Conservation (phyloP, 1,140 invertebrate species). For the Hycleus cichorii region DNA sequence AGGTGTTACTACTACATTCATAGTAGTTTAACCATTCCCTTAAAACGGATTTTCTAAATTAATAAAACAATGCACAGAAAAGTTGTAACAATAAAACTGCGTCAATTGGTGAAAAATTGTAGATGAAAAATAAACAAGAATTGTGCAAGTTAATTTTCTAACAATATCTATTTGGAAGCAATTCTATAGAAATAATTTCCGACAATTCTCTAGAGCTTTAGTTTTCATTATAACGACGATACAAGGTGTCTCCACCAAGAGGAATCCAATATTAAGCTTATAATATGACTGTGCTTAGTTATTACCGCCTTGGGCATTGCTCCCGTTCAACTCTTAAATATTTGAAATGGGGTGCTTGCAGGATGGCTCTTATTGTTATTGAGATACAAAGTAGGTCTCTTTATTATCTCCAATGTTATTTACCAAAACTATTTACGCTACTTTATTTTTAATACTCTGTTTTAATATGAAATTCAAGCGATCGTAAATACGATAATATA, state of each 20-base stretch:
- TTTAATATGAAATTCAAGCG: too few species aligned
- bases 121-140: not conserved
- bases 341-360: constrained; percentile 13
- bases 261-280: constrained; percentile 25
- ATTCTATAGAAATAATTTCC: not conserved
- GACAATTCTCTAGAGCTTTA: constrained; percentile 12
- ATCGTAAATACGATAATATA: too few species aligned
- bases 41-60: not conserved
- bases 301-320: constrained; percentile 9
- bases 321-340: constrained; percentile 17
- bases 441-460: too few species aligned
- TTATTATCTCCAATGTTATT: constrained; percentile 4
- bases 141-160: too few species aligned
- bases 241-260: constrained; percentile 16
- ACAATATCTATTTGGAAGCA: too few species aligned
- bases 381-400: constrained; percentile 5
- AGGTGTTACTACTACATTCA: constrained; percentile 13
- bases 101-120: not conserved
- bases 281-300: constrained; percentile 21
- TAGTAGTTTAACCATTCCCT: not conserved
- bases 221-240: constrained; percentile 18
- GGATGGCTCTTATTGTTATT: constrained; percentile 15
- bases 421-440: too few species aligned
- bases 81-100: not conserved
- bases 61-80: constrained; percentile 5